phyloP scores from a whole-genome alignment of 2,113 vertebrate genomes.

The Noctilio leporinus region DNA sequence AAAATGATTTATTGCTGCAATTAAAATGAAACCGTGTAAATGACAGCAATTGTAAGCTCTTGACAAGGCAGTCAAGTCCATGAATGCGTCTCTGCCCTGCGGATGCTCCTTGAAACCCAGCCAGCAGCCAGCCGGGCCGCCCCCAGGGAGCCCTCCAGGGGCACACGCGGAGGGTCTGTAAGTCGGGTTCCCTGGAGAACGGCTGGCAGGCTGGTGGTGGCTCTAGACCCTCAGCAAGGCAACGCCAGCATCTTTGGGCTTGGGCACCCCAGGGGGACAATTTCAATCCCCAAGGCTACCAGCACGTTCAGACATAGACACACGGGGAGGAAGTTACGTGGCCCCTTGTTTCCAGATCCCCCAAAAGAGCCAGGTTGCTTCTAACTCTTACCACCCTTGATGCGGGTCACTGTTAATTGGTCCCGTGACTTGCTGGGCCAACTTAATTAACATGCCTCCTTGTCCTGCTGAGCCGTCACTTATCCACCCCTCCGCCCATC shows the following conservation, averaged over 20 bases:
- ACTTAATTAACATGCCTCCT: not conserved
- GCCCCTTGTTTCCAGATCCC: accelerated
- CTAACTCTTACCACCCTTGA: not conserved
- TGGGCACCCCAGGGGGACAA: too few relatives aligned
- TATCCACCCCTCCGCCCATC: not conserved
- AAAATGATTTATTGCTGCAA: conserved; percentile 60
- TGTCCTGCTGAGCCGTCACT: not conserved
- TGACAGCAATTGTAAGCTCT: conserved; percentile 43
- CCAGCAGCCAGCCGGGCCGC: not conserved
- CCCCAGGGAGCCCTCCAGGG: not conserved
- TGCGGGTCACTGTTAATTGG: not conserved
- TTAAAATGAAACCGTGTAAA: conserved; percentile 53
- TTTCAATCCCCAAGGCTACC: not conserved
- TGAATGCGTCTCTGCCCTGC: not conserved
- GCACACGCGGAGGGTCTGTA: not conserved
- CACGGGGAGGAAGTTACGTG: accelerated
- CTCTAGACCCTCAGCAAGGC: too few relatives aligned
- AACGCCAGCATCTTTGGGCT: not conserved
- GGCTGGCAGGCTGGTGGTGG: too few relatives aligned
- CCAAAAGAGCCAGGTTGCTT: too few relatives aligned
- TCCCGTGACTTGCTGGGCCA: not conserved
- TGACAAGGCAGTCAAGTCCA: conserved; percentile 6
- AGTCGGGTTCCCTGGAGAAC: not conserved
- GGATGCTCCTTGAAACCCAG: not conserved
- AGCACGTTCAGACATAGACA: not conserved